Evolutionary conservation across 1,140 invertebrate genomes (phyloP).

Genomic region (Halesus radiatus): DNA sequence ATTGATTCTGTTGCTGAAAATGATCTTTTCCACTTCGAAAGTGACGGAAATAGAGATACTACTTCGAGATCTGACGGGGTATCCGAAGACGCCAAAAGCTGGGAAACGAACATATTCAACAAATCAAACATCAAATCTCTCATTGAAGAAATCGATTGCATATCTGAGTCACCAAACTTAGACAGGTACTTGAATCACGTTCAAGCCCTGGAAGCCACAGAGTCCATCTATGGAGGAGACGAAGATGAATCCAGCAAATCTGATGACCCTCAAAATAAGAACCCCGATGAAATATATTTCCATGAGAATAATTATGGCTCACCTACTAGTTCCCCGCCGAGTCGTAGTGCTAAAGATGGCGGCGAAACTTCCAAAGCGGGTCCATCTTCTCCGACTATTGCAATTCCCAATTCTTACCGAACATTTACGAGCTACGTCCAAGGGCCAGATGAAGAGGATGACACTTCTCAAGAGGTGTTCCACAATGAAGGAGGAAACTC

Average conservation of each 20-base stretch:
- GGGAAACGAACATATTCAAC: conserved; percentile 44
- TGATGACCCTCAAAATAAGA: conserved; percentile 45
- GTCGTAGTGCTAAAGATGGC: conserved; percentile 1
- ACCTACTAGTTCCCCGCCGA: conserved; percentile 29
- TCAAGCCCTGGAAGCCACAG: conserved; percentile 42
- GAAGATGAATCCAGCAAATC: conserved; percentile 42
- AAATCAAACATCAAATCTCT: conserved; percentile 53
- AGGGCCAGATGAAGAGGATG: conserved; percentile 60
- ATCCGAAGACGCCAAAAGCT: conserved; percentile 35
- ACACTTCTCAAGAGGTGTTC: conserved; percentile 13
- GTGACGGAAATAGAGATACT: conserved; percentile 59
- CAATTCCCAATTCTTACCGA: conserved; percentile 60
- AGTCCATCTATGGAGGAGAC: conserved; percentile 40
- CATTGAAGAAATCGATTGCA: conserved; percentile 52
- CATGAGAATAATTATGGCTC: conserved; percentile 34
- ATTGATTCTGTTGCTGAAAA: conserved; percentile 65
- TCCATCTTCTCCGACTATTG: conserved; percentile 63
- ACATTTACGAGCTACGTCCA: conserved; percentile 67
- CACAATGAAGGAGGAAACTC: conserved; percentile 9
- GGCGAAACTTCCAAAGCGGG: conserved; percentile 21
- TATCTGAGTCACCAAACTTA: conserved; percentile 40
- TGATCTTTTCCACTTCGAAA: conserved; percentile 69
- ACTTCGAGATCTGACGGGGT: not conserved
- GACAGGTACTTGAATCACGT: conserved; percentile 43
- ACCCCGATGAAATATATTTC: conserved; percentile 38